A percentile compares a stretch with the other conserved stretches of the same genome.
Conservation (phyloP, 2,888 invertebrate species). For the Mythimna albipuncta region DNA sequence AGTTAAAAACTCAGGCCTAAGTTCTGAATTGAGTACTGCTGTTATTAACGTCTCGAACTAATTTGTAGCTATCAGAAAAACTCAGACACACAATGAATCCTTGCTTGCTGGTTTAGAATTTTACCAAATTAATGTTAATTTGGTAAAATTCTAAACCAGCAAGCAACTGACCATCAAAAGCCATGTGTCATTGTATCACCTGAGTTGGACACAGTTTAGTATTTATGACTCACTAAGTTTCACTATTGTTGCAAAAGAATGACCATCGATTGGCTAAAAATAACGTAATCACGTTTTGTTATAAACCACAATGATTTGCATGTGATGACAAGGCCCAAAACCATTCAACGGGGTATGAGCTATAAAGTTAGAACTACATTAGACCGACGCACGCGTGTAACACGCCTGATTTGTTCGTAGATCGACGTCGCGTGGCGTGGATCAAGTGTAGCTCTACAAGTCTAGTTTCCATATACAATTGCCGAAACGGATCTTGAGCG, state of each 20-base stretch:
- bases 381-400: no score
- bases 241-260: slow-evolving; percentile 58
- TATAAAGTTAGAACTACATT: not conserved
- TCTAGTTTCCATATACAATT: no score
- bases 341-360: slow-evolving; percentile 8
- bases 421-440: no score
- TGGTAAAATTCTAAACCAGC: no score
- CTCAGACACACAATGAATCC: no score
- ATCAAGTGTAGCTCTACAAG: no score
- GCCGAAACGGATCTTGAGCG: no score
- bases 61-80: no score
- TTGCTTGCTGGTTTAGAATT: not conserved
- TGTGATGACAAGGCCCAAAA: slow-evolving; percentile 44
- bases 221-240: slow-evolving; percentile 52
- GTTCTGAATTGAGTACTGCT: no score
- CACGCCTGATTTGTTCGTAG: no score
- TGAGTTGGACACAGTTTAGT: slow-evolving; percentile 19
- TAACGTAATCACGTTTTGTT: slow-evolving; percentile 40
- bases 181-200: slow-evolving; percentile 39
- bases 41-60: no score
- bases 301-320: slow-evolving; percentile 57
- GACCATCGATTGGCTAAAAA: slow-evolving; percentile 46
- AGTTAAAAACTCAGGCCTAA: not conserved
- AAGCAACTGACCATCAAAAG: slow-evolving; percentile 30
- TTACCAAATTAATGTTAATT: slow-evolving; percentile 17